Evolutionary conservation across 2,888 invertebrate genomes (phyloP).

Genomic region (Microdon myrmicae): DNA sequence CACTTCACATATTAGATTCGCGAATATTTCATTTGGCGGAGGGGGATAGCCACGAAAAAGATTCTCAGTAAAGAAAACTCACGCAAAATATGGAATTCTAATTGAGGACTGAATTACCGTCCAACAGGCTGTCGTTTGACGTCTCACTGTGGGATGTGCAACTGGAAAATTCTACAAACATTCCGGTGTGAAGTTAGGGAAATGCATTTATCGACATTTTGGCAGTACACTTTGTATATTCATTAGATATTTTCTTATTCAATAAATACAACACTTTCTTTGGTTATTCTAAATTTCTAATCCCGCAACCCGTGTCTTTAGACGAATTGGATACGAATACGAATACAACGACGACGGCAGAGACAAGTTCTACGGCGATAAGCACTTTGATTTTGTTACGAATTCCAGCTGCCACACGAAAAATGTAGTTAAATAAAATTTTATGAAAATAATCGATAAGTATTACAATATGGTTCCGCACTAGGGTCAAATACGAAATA

Average conservation of each 20-base stretch:
- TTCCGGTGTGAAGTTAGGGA: no score
- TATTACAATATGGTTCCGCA: slow-evolving; percentile 16
- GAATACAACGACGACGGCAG: neutral
- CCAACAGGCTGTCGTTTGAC: no score
- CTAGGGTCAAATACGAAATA: slow-evolving; percentile 46
- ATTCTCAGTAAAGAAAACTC: slow-evolving; percentile 22
- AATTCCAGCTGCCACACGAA: slow-evolving; percentile 2
- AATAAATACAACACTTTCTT: slow-evolving; percentile 16
- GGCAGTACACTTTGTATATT: slow-evolving; percentile 6
- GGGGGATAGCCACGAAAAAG: neutral
- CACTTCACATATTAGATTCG: slow-evolving; percentile 37
- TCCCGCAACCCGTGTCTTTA: slow-evolving; percentile 44
- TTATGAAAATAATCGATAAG: slow-evolving; percentile 18
- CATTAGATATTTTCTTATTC: slow-evolving; percentile 6
- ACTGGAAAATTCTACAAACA: no score
- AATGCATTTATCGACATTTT: no score
- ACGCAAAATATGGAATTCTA: slow-evolving; percentile 31
- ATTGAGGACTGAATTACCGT: slow-evolving; percentile 41
- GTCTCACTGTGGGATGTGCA: no score
- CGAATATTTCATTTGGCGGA: slow-evolving; percentile 24
- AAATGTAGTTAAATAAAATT: slow-evolving; percentile 16
- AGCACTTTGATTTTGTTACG: slow-evolving; percentile 17
- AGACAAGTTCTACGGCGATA: slow-evolving; percentile 10
- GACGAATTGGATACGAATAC: slow-evolving; percentile 41
- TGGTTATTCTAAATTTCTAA: slow-evolving; percentile 26